Evolutionary conservation across 2,113 vertebrate species (phyloP), one percentile per base, ranked within the genome.

Genomic region (Lutjanus erythropterus): DNA sequence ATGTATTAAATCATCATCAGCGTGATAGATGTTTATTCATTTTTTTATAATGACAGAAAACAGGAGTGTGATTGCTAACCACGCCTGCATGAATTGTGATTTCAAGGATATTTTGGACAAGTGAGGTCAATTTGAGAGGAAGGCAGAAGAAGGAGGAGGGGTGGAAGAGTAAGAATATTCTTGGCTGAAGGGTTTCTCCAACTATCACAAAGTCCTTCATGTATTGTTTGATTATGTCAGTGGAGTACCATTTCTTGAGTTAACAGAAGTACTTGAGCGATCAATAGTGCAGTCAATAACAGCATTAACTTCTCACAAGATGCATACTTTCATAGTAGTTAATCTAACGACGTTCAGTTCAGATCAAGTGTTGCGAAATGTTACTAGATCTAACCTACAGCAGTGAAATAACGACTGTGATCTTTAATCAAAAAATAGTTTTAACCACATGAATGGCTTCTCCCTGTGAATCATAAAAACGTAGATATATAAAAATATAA

Each of bases 61-160:
- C 41, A 27, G 21, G 39, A 4, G 10, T 10, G 9, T 31, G 41
- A 31, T n/a, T 19, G 27, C 52, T 19, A 50, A 46, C 61, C 42
- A 15, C 37, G 50, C 56, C 31, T 35, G 35, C 53, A 66, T 27
- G 21, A 76, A 39, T 18, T 67, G 64, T 27, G 53, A 61, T 55
- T 25, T 52, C 11, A 3, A 7, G 16, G 23, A 41, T 23, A 50
- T 8, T 15, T 25, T 23, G 6, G 33, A 16, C 9, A 15, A 37
- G 29, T 21, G 10, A 27, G 9, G 23, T 10, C 0, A 52, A 76
- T 23, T 61, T 58, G 52, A 9, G 8, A 39, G 37, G 37, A 8
- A 39, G 37, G n/a, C 9, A 37, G 71, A 52, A 16, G 35, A 16
- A 19, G 23, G 7, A 41, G 72, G 60, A 62, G 27, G 19, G 10